phyloP scores from a whole-genome alignment of 53 echinoderm and acorn worm genomes.

The Echinometra lucunter region DNA sequence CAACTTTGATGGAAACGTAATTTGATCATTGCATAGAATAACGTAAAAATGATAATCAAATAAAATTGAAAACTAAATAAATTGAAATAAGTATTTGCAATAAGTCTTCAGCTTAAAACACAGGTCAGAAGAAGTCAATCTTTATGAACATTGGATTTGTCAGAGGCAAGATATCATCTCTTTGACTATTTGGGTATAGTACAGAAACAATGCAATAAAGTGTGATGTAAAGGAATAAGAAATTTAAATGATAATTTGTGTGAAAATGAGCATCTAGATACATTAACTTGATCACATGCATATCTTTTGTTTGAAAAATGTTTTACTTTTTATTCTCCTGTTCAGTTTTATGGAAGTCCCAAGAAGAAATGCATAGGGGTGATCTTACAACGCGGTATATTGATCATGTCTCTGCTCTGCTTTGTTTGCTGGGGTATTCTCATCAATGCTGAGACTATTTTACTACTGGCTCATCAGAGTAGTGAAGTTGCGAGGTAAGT shows the following conservation, averaged over 20 bases:
- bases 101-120: too few species aligned
- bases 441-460: constrained; percentile 80
- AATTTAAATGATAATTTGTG: not conserved
- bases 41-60: not conserved
- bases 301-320: not conserved
- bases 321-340: not conserved
- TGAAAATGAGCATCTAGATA: too few species aligned
- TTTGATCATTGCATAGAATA: not conserved
- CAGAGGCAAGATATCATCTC: too few species aligned
- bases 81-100: not conserved
- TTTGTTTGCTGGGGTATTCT: constrained; percentile 75
- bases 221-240: too few species aligned
- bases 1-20: too few species aligned
- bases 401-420: constrained; percentile 70
- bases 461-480: constrained; percentile 75
- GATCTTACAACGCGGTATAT: constrained; percentile 81
- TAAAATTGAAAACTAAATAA: not conserved
- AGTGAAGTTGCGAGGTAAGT: constrained; percentile 74
- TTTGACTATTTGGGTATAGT: too few species aligned
- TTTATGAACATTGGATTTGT: too few species aligned
- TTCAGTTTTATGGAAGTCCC: constrained; percentile 87
- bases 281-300: not conserved
- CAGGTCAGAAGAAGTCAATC: too few species aligned
- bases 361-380: constrained; percentile 83
- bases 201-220: too few species aligned